Conservation (phyloP, 2,888 invertebrate genomes). For the Andrena bicolor region DNA sequence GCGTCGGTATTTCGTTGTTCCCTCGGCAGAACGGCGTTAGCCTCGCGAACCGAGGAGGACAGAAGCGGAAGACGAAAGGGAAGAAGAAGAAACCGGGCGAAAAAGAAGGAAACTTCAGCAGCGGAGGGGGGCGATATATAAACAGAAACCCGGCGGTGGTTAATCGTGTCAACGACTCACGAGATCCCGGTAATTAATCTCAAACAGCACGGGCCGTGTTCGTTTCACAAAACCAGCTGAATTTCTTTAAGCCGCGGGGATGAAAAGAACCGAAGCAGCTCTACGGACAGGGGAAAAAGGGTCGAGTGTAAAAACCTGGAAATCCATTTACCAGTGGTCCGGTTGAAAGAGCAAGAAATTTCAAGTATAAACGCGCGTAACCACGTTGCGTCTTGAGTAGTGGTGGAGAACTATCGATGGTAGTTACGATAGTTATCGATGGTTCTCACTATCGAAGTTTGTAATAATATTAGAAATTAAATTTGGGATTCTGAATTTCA, state of each 20-base stretch:
- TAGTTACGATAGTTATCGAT: no score
- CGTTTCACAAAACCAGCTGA: constrained; percentile 17
- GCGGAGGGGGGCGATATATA: constrained; percentile 18
- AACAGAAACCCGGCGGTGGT: constrained; percentile 53
- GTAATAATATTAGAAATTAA: no score
- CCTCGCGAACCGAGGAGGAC: background rate
- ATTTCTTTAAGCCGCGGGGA: constrained; percentile 40
- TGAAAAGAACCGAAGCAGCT: constrained; percentile 10
- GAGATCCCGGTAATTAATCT: constrained; percentile 66
- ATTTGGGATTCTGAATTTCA: no score
- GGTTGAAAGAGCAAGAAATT: constrained; percentile 8
- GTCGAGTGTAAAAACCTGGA: constrained; percentile 16
- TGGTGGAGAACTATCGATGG: no score
- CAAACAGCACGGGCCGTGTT: constrained; percentile 7
- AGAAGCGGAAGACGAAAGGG: background rate
- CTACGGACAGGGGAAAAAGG: background rate
- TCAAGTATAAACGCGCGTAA: constrained; percentile 10
- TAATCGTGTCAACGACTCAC: constrained; percentile 64
- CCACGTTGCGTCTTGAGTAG: background rate
- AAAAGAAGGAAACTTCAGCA: background rate
- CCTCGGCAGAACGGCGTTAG: background rate
- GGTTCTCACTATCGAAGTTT: no score
- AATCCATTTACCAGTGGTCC: constrained; percentile 21
- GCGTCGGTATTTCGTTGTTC: background rate
- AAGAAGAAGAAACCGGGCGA: background rate